A percentile compares a stretch with the other conserved stretches of the same genome.
Conservation (phyloP, 1,140 invertebrate species). For the Macrobrachium nipponense region DNA sequence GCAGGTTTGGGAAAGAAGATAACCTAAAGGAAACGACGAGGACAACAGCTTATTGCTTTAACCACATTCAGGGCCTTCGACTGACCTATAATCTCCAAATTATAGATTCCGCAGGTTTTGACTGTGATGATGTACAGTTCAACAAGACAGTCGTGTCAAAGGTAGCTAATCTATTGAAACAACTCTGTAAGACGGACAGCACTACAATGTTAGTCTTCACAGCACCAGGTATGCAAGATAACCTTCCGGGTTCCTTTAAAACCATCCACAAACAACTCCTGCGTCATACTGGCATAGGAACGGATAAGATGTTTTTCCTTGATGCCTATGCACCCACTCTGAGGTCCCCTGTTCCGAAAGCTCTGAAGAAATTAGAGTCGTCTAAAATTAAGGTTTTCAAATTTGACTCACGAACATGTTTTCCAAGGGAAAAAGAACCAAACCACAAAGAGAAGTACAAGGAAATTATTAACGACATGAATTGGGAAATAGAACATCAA, state of each 20-base stretch:
- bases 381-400: too few species aligned
- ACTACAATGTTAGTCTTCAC: constrained; percentile 19
- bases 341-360: not conserved
- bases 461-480: too few species aligned
- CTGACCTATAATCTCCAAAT: constrained; percentile 22
- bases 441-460: too few species aligned
- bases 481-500: too few species aligned
- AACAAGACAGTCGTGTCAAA: constrained; percentile 23
- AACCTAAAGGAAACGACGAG: constrained; percentile 16
- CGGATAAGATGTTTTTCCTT: constrained; percentile 25
- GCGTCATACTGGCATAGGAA: not conserved
- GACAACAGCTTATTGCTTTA: constrained; percentile 38
- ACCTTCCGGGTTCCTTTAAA: constrained; percentile 22
- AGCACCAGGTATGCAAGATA: constrained; percentile 3
- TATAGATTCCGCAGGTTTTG: constrained; percentile 20
- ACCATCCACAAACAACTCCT: constrained; percentile 32
- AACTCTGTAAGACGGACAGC: not conserved
- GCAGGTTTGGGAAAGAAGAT: constrained; percentile 1
- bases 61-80: constrained; percentile 1
- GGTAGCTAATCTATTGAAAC: not conserved
- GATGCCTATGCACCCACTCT: constrained; percentile 24
- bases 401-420: too few species aligned
- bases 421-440: too few species aligned
- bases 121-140: constrained; percentile 13
- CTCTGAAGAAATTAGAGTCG: not conserved